These are phyloP conservation scores for Scatophagus argus DNA, from an alignment of 2,113 vertebrate genomes.

Conservation along the genomic window DNA sequence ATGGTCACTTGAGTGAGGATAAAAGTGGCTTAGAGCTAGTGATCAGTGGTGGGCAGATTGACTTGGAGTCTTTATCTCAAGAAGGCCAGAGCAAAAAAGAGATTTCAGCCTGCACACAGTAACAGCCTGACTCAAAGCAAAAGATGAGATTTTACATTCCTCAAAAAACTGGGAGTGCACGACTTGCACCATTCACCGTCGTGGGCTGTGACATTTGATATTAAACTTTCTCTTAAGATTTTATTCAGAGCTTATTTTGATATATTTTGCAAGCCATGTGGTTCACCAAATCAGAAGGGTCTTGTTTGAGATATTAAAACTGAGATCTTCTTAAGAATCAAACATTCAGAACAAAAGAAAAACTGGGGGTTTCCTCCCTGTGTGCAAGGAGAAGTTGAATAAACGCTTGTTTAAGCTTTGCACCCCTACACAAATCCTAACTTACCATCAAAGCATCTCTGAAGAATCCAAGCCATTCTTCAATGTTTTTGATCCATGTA, in stretches of 20 bases:
- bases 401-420: slow-evolving; percentile 18
- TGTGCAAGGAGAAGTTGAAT: neutral
- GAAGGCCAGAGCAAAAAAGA: slow-evolving; percentile 48
- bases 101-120: slow-evolving; percentile 44
- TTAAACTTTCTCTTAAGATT: slow-evolving; percentile 34
- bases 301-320: slow-evolving; percentile 19
- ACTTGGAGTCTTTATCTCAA: slow-evolving; percentile 71
- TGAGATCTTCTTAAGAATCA: neutral
- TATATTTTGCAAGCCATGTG: slow-evolving; percentile 14
- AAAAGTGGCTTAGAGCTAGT: slow-evolving; percentile 66
- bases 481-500: slow-evolving; percentile 57
- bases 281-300: slow-evolving; percentile 36
- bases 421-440: neutral
- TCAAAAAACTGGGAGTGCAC: slow-evolving; percentile 27
- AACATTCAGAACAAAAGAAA: neutral
- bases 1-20: slow-evolving; percentile 69
- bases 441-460: slow-evolving; percentile 43
- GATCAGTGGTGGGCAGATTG: slow-evolving; percentile 66
- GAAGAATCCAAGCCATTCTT: slow-evolving; percentile 25
- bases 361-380: neutral
- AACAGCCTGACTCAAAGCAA: slow-evolving; percentile 42
- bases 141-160: slow-evolving; percentile 42
- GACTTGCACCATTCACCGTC: slow-evolving; percentile 10
- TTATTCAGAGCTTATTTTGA: slow-evolving; percentile 24
- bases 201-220: slow-evolving; percentile 39